Conservation (phyloP, 2,888 invertebrate species). For the Trissolcus brochymenae region DNA sequence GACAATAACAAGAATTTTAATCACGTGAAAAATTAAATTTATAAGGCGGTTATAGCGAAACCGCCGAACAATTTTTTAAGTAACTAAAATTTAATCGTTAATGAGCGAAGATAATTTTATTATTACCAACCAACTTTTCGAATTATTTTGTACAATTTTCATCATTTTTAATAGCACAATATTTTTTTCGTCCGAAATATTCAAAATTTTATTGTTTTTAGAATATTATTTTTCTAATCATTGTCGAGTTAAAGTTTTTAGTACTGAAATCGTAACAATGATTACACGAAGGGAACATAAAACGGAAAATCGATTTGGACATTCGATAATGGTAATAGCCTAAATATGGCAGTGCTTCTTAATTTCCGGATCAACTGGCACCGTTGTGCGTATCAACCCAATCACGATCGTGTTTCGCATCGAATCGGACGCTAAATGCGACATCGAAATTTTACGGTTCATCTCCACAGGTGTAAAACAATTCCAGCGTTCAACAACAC, state of each 20-base stretch:
- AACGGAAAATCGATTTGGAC: background rate
- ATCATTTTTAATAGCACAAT: too few species aligned
- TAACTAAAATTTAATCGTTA: too few species aligned
- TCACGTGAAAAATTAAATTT: background rate
- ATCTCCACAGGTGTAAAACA: slow-evolving; percentile 28
- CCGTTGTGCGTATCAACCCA: background rate
- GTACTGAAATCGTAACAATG: background rate
- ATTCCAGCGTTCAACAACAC: slow-evolving; percentile 13
- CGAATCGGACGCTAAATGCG: background rate
- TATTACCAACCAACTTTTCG: too few species aligned
- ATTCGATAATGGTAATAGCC: slow-evolving; percentile 2
- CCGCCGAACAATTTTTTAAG: too few species aligned
- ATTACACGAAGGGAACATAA: background rate
- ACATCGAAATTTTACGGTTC: slow-evolving; percentile 18
- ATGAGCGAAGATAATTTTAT: too few species aligned
- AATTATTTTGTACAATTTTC: too few species aligned
- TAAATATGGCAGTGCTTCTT: slow-evolving; percentile 1
- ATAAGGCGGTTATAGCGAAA: too few species aligned
- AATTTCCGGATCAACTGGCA: background rate
- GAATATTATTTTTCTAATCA: too few species aligned
- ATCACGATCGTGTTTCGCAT: background rate
- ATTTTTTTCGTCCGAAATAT: too few species aligned
- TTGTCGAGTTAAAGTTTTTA: background rate
- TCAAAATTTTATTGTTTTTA: too few species aligned
- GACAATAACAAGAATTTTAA: slow-evolving; percentile 7